Conservation (phyloP, 2,888 invertebrate species). For the Mesorhabditis sp. region DNA sequence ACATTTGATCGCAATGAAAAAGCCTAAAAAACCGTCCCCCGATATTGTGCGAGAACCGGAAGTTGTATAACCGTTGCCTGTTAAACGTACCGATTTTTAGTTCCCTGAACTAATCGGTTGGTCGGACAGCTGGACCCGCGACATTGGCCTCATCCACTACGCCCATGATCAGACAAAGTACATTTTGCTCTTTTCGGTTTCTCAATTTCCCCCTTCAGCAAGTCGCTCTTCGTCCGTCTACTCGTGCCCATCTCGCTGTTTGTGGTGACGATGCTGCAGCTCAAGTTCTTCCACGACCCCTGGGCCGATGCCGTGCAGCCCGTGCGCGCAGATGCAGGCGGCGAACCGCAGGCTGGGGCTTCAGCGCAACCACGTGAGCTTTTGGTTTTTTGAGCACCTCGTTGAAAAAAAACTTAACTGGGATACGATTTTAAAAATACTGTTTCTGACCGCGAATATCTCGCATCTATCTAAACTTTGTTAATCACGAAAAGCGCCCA, state of each 20-base stretch:
- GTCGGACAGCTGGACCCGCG: conserved; percentile 70
- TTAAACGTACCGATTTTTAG: conserved; percentile 8
- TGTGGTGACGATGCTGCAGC: conserved; percentile 81
- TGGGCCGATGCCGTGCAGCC: conserved; percentile 64
- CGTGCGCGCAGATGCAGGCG: not conserved
- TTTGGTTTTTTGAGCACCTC: too few species aligned
- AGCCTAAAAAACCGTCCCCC: too few species aligned
- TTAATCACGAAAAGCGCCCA: too few species aligned
- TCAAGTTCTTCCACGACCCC: conserved; percentile 92
- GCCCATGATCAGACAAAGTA: conserved; percentile 48
- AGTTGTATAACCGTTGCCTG: too few species aligned
- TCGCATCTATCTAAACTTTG: too few species aligned
- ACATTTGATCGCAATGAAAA: too few species aligned
- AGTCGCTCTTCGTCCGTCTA: conserved; percentile 79
- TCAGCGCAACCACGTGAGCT: too few species aligned
- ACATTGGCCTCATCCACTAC: conserved; percentile 86
- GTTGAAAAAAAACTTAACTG: too few species aligned
- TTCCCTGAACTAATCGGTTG: conserved; percentile 37
- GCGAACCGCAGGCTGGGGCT: not conserved
- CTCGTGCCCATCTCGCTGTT: conserved; percentile 92
- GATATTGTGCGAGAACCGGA: too few species aligned
- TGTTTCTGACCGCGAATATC: too few species aligned
- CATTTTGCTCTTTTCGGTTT: conserved; percentile 1
- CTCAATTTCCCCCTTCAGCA: conserved; percentile 17
- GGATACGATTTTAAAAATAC: too few species aligned